A percentile compares a stretch with the other conserved stretches of the same genome.
These are phyloP conservation scores for Stenopsyche tienmushanensis DNA, from an alignment of 1,140 invertebrate species.

Conservation along the genomic window DNA sequence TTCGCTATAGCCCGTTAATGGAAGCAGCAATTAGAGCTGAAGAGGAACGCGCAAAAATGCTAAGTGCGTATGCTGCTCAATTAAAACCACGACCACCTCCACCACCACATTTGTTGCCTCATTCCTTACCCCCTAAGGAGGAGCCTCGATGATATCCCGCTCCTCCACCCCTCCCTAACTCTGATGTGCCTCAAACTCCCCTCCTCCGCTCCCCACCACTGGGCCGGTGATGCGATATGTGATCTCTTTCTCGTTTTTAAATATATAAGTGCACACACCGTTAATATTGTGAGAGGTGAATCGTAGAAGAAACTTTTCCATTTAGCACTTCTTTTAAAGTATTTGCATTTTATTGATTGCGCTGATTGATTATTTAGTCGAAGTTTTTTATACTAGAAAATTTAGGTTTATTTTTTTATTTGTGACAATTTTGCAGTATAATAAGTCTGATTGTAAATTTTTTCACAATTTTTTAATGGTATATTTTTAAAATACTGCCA, in stretches of 20 bases:
- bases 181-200: slow-evolving; percentile 34
- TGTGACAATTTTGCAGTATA: background rate
- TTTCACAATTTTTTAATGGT: too few species aligned
- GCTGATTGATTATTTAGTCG: background rate
- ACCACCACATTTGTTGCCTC: slow-evolving; percentile 48
- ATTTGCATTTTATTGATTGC: slow-evolving; percentile 9
- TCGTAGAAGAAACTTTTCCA: too few species aligned
- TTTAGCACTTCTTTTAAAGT: slow-evolving; percentile 14
- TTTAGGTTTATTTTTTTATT: background rate
- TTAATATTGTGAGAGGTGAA: slow-evolving; percentile 1
- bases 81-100: slow-evolving; percentile 51
- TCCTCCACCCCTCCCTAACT: slow-evolving; percentile 37
- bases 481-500: too few species aligned
- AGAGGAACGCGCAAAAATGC: slow-evolving; percentile 72
- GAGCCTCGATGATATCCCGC: slow-evolving; percentile 57
- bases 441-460: too few species aligned
- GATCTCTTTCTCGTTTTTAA: slow-evolving; percentile 27
- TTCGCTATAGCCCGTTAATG: slow-evolving; percentile 72
- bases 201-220: slow-evolving; percentile 36
- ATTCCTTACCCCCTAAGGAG: slow-evolving; percentile 51
- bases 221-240: slow-evolving; percentile 24
- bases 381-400: background rate
- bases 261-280: slow-evolving; percentile 12
- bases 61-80: slow-evolving; percentile 65
- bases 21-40: slow-evolving; percentile 71